Conservation (phyloP, 1,140 invertebrate species). For the Varroa destructor region DNA sequence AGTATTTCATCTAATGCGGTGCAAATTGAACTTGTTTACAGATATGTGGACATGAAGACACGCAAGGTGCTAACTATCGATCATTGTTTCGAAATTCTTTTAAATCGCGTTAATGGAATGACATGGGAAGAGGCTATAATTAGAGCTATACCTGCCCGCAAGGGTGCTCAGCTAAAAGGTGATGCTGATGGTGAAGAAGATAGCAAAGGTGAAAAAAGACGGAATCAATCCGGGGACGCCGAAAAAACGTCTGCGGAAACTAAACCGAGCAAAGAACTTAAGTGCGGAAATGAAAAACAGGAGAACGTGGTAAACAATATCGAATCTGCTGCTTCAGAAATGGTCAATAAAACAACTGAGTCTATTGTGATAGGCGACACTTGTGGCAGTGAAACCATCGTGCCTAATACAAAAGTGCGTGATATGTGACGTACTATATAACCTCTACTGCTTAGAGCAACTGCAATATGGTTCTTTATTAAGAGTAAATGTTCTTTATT, state of each 20-base stretch:
- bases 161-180: conserved; percentile 36
- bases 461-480: no score
- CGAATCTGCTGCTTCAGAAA: background rate
- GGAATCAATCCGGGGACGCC: background rate
- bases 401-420: no score
- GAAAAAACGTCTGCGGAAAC: background rate
- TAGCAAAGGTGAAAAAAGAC: background rate
- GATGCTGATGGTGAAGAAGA: background rate
- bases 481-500: no score
- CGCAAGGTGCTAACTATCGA: conserved; percentile 88
- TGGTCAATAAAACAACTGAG: background rate
- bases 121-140: conserved; percentile 74
- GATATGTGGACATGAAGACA: conserved; percentile 75
- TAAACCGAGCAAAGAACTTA: no score
- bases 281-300: no score
- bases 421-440: no score
- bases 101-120: conserved; percentile 58
- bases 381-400: no score
- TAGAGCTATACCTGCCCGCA: conserved; percentile 50
- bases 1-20: no score
- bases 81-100: conserved; percentile 90
- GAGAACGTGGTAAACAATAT: no score
- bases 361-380: no score
- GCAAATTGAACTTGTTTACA: background rate
- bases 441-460: no score